Conservation (phyloP, 2,888 invertebrate genomes). For the Fragum fragum region DNA sequence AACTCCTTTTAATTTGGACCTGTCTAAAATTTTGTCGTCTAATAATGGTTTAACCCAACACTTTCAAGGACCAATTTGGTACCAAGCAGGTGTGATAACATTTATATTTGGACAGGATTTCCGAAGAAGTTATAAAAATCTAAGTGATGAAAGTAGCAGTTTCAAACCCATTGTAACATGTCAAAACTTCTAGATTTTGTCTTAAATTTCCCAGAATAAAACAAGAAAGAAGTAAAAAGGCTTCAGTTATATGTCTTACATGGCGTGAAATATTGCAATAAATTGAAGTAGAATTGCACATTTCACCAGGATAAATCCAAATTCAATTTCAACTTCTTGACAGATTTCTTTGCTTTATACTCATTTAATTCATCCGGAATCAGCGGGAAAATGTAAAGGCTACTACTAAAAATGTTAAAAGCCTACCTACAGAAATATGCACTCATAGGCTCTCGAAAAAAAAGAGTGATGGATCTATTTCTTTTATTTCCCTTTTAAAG, state of each 20-base stretch:
- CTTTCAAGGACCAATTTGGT: too few species aligned
- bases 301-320: constrained; percentile 15
- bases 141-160: background rate
- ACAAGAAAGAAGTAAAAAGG: background rate
- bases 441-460: too few species aligned
- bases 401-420: background rate
- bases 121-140: too few species aligned
- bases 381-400: background rate
- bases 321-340: constrained; percentile 25
- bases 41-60: too few species aligned
- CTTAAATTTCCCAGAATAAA: background rate
- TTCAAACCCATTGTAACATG: background rate
- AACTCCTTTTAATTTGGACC: too few species aligned
- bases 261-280: constrained; percentile 19
- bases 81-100: too few species aligned
- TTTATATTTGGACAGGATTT: too few species aligned
- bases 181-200: constrained; percentile 2
- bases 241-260: background rate
- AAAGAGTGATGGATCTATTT: too few species aligned
- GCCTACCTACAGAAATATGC: too few species aligned
- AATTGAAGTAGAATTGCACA: constrained; percentile 9
- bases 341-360: constrained; percentile 12
- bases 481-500: too few species aligned
- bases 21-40: too few species aligned
- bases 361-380: background rate